Base-by-base conservation (phyloP, 2,113 vertebrate genomes). In the Datnioides undecimradiatus region DNA sequence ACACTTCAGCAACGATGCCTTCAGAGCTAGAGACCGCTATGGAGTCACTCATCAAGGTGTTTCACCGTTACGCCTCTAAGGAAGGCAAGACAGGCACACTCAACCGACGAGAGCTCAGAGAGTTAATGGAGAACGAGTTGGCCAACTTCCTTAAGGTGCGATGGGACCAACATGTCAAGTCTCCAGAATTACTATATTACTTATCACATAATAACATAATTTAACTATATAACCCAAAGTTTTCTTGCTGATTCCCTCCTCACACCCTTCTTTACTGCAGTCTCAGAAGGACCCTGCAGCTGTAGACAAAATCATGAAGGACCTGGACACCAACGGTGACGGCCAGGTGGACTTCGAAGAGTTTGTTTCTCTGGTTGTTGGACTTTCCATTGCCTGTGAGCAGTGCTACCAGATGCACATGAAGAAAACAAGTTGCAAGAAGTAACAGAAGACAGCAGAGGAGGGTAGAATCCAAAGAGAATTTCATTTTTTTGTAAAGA, bases 331-430 rank as follows among this genome's bases (percentile, higher is more conserved):
- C 85, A 97, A 99, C 0, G 81, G 95, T 0, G 98, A 99, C 0
- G n/a, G 97, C 0, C 93, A 96, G 68, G 96, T 99, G 85, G 93
- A 96, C 89, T 99, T 99, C n/a, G n/a, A 98, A 86, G 98, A 99
- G 87, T 99, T 96, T 46, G 96, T 98, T 67, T 94, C 97, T 49
- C 94, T 99, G 90, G 97, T 99, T 85, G 97, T 97, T 0, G 95
- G n/a, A 43, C 95, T 99, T 80, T 98, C 97, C 2, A 93, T 99
- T 84, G 96, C 97, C 57, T 99, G 98, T 77, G 97, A 98, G 92
- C 95, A 94, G 21, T 96, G 96, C 92, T 99, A 97, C 74, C 73
- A 93, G 77, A 1, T 40, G 67, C 29, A 91, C 25, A 27, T 94
- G 60, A 88, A 69, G 76, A 93, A 85, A 49, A 1, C 0, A 2